Evolutionary conservation across 2,888 invertebrate genomes (phyloP).

Genomic region (Orchesellides sinensis): DNA sequence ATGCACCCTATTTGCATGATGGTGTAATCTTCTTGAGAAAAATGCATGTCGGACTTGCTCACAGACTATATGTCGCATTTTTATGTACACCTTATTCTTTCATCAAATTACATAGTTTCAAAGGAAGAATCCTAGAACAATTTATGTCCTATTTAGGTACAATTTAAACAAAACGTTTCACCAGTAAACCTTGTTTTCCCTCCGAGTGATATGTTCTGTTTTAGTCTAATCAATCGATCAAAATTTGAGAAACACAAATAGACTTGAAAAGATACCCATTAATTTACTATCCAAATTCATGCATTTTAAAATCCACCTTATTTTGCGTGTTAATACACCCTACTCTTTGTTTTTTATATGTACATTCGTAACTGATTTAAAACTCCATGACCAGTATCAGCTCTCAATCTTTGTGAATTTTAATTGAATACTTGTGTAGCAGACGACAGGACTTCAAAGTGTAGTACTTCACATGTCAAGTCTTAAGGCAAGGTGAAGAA

Average conservation of each 20-base stretch:
- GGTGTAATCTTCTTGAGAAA: constrained; percentile 45
- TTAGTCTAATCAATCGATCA: constrained; percentile 57
- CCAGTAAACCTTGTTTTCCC: constrained; percentile 2
- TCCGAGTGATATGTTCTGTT: constrained; percentile 7
- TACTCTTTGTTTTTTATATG: constrained; percentile 4
- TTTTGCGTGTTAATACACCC: constrained; percentile 29
- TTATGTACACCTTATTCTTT: constrained; percentile 10
- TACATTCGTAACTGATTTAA: too few species aligned
- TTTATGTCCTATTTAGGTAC: constrained; percentile 42
- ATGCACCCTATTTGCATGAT: constrained; percentile 55
- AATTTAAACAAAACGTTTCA: constrained; percentile 28
- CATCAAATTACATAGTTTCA: constrained; percentile 43
- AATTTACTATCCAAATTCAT: neutral
- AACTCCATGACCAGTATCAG: constrained; percentile 19
- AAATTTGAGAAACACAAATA: constrained; percentile 54
- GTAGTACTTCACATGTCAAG: constrained; percentile 15
- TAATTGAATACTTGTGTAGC: constrained; percentile 58
- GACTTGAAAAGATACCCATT: constrained; percentile 35
- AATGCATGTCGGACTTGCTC: too few species aligned
- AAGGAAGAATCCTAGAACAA: neutral
- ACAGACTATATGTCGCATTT: neutral
- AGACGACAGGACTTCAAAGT: constrained; percentile 17
- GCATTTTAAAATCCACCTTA: neutral
- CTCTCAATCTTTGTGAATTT: constrained; percentile 42
- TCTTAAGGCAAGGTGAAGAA: constrained; percentile 23